These are phyloP conservation scores for Magallana angulata DNA, from an alignment of 1,140 invertebrate species.

Conservation along the genomic window DNA sequence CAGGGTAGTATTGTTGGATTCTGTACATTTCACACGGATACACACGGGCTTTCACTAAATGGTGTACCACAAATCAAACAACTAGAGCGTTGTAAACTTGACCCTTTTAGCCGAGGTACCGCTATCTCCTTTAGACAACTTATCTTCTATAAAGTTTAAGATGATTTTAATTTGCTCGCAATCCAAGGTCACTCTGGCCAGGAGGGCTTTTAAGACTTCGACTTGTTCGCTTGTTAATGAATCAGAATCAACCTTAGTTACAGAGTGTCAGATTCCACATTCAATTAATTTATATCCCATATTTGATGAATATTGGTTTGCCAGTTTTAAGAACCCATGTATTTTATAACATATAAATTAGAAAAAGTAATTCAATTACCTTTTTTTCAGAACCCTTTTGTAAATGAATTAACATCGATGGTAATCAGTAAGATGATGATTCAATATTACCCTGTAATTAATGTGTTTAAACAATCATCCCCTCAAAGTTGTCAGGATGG, in stretches of 20 bases:
- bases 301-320: not conserved
- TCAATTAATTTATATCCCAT: not conserved
- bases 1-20: too few relatives aligned
- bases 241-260: constrained; percentile 4
- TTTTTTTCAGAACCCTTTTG: not conserved
- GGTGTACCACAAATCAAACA: too few relatives aligned
- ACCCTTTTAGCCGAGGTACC: constrained; percentile 14
- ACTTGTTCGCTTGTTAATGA: not conserved
- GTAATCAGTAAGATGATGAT: not conserved
- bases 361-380: too few relatives aligned
- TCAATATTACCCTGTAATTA: not conserved
- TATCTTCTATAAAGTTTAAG: not conserved
- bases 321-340: not conserved
- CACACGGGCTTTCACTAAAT: too few relatives aligned
- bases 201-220: constrained; percentile 4
- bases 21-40: too few relatives aligned
- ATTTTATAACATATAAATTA: not conserved
- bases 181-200: not conserved
- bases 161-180: not conserved
- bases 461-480: not conserved
- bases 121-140: not conserved
- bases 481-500: not conserved
- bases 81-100: constrained; percentile 8
- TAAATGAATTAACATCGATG: constrained; percentile 11
- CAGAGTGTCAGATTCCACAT: constrained; percentile 9